These are phyloP conservation scores for Salarias fasciatus DNA, from an alignment of 2,797 vertebrate genomes.

Conservation along the genomic window DNA sequence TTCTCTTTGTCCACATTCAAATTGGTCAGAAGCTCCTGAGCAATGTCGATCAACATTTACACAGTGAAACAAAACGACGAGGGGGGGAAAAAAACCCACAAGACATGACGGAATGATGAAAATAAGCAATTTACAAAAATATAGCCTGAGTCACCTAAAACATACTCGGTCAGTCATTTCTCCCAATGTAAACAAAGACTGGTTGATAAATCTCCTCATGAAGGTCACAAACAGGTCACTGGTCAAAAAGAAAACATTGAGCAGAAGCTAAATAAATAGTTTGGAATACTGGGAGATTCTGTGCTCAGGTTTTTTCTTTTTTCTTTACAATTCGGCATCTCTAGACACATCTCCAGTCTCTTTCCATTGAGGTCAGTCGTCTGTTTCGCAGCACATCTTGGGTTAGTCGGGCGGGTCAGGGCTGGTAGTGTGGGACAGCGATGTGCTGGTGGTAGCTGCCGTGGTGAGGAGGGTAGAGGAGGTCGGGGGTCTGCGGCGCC, in stretches of 20 bases:
- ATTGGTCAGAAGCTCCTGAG: conserved; percentile 75
- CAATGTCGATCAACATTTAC: conserved; percentile 43
- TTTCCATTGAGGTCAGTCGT: conserved; percentile 69
- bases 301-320: not conserved
- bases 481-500: conserved; percentile 81
- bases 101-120: conserved; percentile 43
- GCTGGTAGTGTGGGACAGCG: conserved; percentile 91
- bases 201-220: conserved; percentile 38
- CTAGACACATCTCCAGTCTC: conserved; percentile 42
- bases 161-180: conserved; percentile 28
- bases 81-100: conserved; percentile 32
- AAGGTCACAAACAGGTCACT: conserved; percentile 49
- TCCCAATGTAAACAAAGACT: conserved; percentile 76
- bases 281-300: conserved; percentile 36
- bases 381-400: conserved; percentile 44
- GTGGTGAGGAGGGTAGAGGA: conserved; percentile 86
- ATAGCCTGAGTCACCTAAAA: conserved; percentile 36
- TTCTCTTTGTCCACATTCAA: conserved; percentile 77
- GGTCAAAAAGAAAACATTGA: conserved; percentile 36
- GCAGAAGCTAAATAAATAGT: conserved; percentile 72
- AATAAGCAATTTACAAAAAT: conserved; percentile 58
- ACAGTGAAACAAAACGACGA: conserved; percentile 40
- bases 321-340: conserved; percentile 20
- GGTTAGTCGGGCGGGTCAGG: conserved; percentile 78
- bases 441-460: conserved; percentile 89